phyloP scores from a whole-genome alignment of 2,888 invertebrate species.

The Drosophila melanosoma region DNA sequence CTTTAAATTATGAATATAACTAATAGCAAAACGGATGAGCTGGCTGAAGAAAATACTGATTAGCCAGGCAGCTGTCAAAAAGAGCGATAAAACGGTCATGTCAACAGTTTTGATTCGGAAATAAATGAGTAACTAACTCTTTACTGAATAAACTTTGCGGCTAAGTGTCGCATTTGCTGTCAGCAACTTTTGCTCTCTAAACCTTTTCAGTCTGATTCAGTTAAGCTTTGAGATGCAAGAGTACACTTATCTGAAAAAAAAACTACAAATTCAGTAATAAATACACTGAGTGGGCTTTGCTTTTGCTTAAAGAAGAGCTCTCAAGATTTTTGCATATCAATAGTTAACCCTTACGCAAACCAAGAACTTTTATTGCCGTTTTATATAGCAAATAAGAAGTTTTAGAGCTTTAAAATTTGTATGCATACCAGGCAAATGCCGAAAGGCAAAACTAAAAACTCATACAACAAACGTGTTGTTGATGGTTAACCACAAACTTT shows the following conservation, averaged over 20 bases:
- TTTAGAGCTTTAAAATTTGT: constrained; percentile 15
- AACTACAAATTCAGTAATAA: not conserved
- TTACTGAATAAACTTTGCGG: constrained; percentile 67
- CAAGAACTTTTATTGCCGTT: constrained; percentile 21
- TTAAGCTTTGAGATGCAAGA: constrained; percentile 11
- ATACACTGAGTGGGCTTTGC: not conserved
- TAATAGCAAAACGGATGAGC: constrained; percentile 48
- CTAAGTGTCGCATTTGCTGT: constrained; percentile 47
- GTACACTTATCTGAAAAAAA: not conserved
- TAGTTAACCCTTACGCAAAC: constrained; percentile 13
- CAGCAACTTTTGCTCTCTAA: constrained; percentile 30
- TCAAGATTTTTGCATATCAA: constrained; percentile 26
- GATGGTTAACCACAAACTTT: constrained; percentile 18
- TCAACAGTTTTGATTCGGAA: not conserved
- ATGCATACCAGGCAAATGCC: constrained; percentile 1
- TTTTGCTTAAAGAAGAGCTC: not conserved
- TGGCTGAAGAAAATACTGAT: constrained; percentile 51
- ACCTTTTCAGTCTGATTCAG: constrained; percentile 27
- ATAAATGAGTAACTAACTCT: constrained; percentile 60
- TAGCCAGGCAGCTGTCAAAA: constrained; percentile 24
- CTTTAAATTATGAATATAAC: constrained; percentile 66
- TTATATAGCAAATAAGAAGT: constrained; percentile 7
- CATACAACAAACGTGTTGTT: constrained; percentile 12
- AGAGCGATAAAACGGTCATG: not conserved
- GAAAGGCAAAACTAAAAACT: constrained; percentile 3